Base-by-base conservation (phyloP, 2,888 invertebrate species). In the Hypercompe scribonia region DNA sequence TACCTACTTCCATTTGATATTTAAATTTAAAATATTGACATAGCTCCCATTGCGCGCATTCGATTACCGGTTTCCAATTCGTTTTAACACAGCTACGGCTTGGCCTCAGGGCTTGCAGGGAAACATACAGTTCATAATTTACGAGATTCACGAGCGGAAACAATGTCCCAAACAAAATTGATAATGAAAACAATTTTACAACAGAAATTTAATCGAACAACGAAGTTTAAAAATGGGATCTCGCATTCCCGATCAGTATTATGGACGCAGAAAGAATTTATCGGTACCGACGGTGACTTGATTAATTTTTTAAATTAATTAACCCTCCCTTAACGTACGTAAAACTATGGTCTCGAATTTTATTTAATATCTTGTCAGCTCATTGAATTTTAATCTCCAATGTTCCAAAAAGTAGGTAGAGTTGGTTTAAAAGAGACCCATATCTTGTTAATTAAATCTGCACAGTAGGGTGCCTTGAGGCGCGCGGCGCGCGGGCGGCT, bases 361-460 rank as follows among this genome's bases (percentile, higher is more conserved):
- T 90, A 89, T 90, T 89, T 88, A 90, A 91, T 90, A 92, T 91
- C 90, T 89, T 88, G 90, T 87, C 91, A 87, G 90, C 90, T 91
- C 92, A 93, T 93, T 93, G 92, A 93, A 92, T 92, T 93, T 95
- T 93, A 93, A 94, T 93, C 92, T 92, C 83, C 91, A 91, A 91
- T 93, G 91, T 91, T 90, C 93, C 92, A 88, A 94, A 94, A 94
- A 93, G 92, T 94, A 89, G 92, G 92, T 91, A 88, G 91, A 92
- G 92, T 91, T 91, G 91, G 92, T 94, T 93, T 94, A 91, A 94
- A 94, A 94, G 93, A 93, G 92, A 91, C 91, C 90, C 94, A 93
- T 95, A 95, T 95, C 95, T 95, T 91, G 94, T 95, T 95, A 95
- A 95, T 95, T 95, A 95, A 95, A 95, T 95, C 95, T 92, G 86